Conservation (phyloP, 2,888 invertebrate genomes). For the Machimus rusticus region DNA sequence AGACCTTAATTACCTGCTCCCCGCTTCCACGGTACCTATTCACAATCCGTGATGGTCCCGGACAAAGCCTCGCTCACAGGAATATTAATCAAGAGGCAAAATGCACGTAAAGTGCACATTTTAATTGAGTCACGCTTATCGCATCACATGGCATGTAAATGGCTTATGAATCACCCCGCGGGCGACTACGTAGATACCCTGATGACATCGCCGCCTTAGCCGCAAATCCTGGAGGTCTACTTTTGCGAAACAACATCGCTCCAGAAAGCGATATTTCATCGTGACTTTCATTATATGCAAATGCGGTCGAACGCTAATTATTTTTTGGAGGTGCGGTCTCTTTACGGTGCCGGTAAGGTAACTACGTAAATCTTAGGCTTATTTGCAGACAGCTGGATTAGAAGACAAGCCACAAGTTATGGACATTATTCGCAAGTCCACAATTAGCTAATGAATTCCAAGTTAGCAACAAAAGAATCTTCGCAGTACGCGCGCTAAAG, state of each 20-base stretch:
- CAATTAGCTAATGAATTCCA: not conserved
- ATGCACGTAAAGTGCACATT: not conserved
- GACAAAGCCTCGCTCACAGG: not conserved
- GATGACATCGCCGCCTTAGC: not conserved
- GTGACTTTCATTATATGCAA: not conserved
- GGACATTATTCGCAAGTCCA: not conserved
- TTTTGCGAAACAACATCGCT: not conserved
- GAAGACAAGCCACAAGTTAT: not conserved
- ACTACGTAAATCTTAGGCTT: not conserved
- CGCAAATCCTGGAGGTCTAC: not conserved
- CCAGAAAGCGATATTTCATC: not conserved
- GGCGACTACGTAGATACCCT: not conserved
- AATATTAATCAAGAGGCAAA: not conserved
- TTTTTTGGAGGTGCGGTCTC: not conserved
- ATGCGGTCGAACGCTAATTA: not conserved
- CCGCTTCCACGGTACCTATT: not conserved
- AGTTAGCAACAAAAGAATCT: conserved; percentile 2
- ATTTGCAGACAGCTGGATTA: not conserved
- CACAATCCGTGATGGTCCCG: not conserved
- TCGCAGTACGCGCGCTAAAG: not conserved
- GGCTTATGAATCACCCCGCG: not conserved
- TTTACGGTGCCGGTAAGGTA: not conserved
- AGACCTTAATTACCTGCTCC: not conserved
- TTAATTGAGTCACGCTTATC: conserved; percentile 17
- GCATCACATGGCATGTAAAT: not conserved